Conservation (phyloP, 2,113 vertebrate genomes). For the Sporophila hypoxantha region DNA sequence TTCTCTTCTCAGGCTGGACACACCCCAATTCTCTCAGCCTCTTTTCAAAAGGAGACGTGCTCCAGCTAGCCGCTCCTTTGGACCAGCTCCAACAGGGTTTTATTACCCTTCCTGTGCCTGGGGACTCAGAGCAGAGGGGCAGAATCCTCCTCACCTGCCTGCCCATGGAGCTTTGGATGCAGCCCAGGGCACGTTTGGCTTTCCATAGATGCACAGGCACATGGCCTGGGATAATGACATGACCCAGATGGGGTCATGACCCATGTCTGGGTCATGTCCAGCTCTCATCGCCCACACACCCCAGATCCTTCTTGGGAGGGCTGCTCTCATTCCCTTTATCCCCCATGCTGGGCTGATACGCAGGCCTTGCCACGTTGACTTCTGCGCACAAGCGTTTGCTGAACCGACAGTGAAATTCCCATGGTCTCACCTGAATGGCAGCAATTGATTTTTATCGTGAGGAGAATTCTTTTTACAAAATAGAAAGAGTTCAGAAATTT, state of each 20-base stretch:
- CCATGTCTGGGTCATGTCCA: not conserved
- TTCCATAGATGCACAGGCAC: not conserved
- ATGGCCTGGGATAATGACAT: too few species aligned
- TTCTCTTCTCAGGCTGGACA: not conserved
- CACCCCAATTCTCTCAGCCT: not conserved
- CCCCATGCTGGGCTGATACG: not conserved
- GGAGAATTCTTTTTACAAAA: not conserved
- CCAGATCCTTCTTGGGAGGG: not conserved
- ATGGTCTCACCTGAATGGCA: not conserved
- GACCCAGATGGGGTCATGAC: too few species aligned
- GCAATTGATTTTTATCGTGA: not conserved
- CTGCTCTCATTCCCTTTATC: not conserved
- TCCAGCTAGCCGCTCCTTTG: not conserved
- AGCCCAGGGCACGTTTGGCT: rapidly evolving
- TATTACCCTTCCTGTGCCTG: not conserved
- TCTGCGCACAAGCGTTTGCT: not conserved
- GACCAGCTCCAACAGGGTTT: not conserved
- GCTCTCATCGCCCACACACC: not conserved
- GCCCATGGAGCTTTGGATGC: rapidly evolving
- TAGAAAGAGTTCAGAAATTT: not conserved
- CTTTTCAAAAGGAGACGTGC: not conserved
- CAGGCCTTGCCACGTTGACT: not conserved
- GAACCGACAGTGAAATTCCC: not conserved
- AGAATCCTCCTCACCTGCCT: not conserved
- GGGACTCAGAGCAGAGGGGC: not conserved